Evolutionary conservation across 2,113 vertebrate genomes (phyloP).

Genomic region (Alosa alosa): DNA sequence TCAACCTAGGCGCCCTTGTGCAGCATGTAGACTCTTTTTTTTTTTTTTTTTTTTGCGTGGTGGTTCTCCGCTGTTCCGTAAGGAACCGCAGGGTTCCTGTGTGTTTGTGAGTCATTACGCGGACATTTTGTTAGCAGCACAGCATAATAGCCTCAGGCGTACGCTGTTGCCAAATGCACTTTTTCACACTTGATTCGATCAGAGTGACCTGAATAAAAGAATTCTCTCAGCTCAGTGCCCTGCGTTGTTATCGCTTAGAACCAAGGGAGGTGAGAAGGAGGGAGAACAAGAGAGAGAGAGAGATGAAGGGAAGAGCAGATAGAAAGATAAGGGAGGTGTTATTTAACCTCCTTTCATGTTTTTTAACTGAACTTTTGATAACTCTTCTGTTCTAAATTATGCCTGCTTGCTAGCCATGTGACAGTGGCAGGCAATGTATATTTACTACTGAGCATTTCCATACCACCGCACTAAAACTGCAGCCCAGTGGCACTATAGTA

Average conservation of each 20-base stretch:
- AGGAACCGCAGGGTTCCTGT: not conserved
- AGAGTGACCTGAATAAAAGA: constrained; percentile 18
- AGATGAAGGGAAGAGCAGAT: not conserved
- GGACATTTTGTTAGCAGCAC: not conserved
- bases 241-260: not conserved
- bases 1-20: not conserved
- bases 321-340: not conserved
- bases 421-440: not conserved
- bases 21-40: not conserved
- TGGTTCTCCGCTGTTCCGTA: not conserved
- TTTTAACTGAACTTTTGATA: not conserved
- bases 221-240: not conserved
- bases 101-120: not conserved
- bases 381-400: not conserved
- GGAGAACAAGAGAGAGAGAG: not conserved
- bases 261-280: not conserved
- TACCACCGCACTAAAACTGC: not conserved
- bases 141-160: not conserved
- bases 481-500: not conserved
- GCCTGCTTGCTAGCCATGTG: not conserved
- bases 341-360: not conserved
- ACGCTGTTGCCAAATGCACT: not conserved
- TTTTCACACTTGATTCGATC: constrained; percentile 25
- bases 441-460: not conserved
- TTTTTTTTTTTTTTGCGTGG: not conserved